These are phyloP conservation scores for Pampus argenteus DNA, from an alignment of 2,797 vertebrate genomes.

Conservation along the genomic window DNA sequence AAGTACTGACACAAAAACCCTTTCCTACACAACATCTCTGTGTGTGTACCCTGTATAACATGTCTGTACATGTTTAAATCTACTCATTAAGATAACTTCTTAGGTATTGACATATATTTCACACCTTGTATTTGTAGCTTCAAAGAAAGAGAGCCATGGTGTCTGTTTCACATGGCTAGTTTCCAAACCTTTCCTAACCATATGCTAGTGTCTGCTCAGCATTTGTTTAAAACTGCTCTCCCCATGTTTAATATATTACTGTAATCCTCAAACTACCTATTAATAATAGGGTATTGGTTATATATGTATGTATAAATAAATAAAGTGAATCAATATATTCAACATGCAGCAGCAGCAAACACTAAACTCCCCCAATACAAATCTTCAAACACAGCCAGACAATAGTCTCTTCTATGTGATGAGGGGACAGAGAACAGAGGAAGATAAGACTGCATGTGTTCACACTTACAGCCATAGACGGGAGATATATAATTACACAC, in stretches of 20 bases:
- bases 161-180: background rate
- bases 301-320: too few relatives aligned
- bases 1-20: background rate
- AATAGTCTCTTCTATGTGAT: background rate
- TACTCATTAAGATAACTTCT: background rate
- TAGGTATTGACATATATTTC: background rate
- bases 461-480: conserved; percentile 10
- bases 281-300: background rate
- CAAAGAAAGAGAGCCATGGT: background rate
- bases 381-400: background rate
- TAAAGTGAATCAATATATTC: background rate
- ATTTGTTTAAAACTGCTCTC: conserved; percentile 21
- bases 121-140: background rate
- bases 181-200: background rate
- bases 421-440: background rate
- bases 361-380: background rate
- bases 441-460: background rate
- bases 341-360: background rate
- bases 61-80: background rate
- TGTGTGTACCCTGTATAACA: background rate
- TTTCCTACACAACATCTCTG: background rate
- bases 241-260: background rate
- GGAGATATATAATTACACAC: conserved; percentile 19
- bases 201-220: conserved; percentile 9
- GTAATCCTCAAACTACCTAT: conserved; percentile 12